Percentiles rank a stretch among this genome's conserved stretches.
Evolutionary conservation across 30 jellyfish, hydroid and myxozoan genomes (phyloP).

Genomic region (Clytia hemisphaerica): DNA sequence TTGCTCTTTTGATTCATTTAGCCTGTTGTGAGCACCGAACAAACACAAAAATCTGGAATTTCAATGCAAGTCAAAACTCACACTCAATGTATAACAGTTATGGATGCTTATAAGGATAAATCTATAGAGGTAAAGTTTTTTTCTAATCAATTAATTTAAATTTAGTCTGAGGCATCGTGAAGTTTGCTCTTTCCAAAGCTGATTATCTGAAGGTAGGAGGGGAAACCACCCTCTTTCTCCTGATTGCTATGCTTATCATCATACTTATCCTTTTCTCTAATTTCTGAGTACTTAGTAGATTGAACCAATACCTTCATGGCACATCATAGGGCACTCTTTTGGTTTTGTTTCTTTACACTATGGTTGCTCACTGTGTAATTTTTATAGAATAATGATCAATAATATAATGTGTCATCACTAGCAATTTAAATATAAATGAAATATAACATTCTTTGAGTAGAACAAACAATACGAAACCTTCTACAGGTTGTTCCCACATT

Average conservation of each 20-base stretch:
- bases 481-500: no score
- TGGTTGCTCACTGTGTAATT: neutral
- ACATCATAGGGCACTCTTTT: no score
- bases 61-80: conserved; percentile 63
- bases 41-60: conserved; percentile 51
- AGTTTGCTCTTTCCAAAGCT: neutral
- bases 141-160: neutral
- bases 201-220: no score
- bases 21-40: conserved; percentile 78
- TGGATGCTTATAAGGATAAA: conserved; percentile 80
- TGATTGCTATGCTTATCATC: neutral
- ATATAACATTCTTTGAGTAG: no score
- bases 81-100: conserved; percentile 69
- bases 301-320: neutral
- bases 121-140: conserved; percentile 60
- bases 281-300: neutral
- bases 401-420: no score
- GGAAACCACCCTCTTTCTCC: no score
- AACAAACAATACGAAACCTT: no score
- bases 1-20: neutral
- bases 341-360: neutral
- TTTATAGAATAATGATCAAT: no score
- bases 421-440: no score
- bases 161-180: no score
- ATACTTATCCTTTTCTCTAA: neutral